Evolutionary conservation across 2,888 invertebrate genomes (phyloP).

Genomic region (Nysson spinosus): DNA sequence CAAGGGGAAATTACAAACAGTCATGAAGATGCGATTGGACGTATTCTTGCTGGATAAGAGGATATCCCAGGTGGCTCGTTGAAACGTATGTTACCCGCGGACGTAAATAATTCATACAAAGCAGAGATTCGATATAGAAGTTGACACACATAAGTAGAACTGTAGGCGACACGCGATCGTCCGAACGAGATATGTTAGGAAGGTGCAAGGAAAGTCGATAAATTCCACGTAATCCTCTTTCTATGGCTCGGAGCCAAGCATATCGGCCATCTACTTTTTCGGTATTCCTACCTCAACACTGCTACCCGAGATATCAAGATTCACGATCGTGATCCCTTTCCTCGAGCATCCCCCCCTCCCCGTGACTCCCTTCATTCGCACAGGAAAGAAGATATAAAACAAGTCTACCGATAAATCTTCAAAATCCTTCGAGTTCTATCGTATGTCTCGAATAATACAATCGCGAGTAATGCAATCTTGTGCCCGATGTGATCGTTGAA

Average conservation of each 20-base stretch:
- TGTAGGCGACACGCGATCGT: slow-evolving; percentile 33
- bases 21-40: too few relatives aligned
- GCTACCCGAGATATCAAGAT: slow-evolving; percentile 30
- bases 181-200: slow-evolving; percentile 16
- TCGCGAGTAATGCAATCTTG: not conserved
- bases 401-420: too few relatives aligned
- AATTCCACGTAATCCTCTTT: slow-evolving; percentile 50
- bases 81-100: slow-evolving; percentile 7
- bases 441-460: too few relatives aligned
- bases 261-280: slow-evolving; percentile 41
- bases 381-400: not conserved
- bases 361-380: not conserved
- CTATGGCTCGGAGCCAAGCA: slow-evolving; percentile 15
- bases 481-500: too few relatives aligned
- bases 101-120: slow-evolving; percentile 5
- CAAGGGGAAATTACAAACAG: too few relatives aligned
- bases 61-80: too few relatives aligned
- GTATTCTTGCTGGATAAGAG: too few relatives aligned
- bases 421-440: too few relatives aligned
- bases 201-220: slow-evolving; percentile 40
- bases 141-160: slow-evolving; percentile 18
- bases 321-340: slow-evolving; percentile 37
- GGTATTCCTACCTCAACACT: slow-evolving; percentile 9
- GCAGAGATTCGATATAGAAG: slow-evolving; percentile 4
- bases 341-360: slow-evolving; percentile 2